phyloP scores from a whole-genome alignment of 2,888 invertebrate species.

The Rambutsinella grinnellia region DNA sequence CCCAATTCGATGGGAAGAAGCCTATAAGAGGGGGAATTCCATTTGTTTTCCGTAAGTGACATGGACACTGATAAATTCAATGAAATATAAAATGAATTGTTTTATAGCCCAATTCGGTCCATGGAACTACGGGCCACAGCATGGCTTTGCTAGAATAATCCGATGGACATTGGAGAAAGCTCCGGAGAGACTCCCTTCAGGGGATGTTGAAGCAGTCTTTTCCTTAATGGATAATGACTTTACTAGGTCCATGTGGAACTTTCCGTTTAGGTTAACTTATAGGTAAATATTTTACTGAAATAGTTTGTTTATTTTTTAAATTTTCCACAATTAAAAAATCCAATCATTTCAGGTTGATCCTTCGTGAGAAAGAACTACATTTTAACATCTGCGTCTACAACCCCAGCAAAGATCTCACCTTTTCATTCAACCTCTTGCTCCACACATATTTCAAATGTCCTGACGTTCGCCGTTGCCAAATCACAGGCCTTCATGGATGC shows the following conservation, averaged over 20 bases:
- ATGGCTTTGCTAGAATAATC: slow-evolving; percentile 94
- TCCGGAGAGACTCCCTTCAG: slow-evolving; percentile 88
- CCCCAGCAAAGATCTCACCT: slow-evolving; percentile 91
- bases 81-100: background rate
- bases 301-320: too few relatives aligned
- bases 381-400: slow-evolving; percentile 95
- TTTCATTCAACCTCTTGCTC: slow-evolving; percentile 91
- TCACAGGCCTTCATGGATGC: slow-evolving; percentile 91
- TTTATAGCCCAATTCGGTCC: slow-evolving; percentile 95
- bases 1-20: slow-evolving; percentile 95
- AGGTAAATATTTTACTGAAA: slow-evolving; percentile 55
- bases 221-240: slow-evolving; percentile 93
- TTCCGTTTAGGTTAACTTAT: slow-evolving; percentile 74
- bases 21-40: slow-evolving; percentile 97
- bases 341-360: slow-evolving; percentile 85
- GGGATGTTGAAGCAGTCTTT: slow-evolving; percentile 93
- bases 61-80: background rate
- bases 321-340: too few relatives aligned
- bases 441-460: slow-evolving; percentile 98
- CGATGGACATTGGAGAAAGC: slow-evolving; percentile 92
- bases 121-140: slow-evolving; percentile 95
- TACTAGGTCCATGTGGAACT: slow-evolving; percentile 94
- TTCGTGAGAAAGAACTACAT: slow-evolving; percentile 91
- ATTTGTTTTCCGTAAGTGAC: slow-evolving; percentile 92
- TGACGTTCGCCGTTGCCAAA: slow-evolving; percentile 91